Percentiles rank a stretch among this genome's conserved stretches.
Conservation (phyloP, 2,113 vertebrate species). For the Numenius arquata region DNA sequence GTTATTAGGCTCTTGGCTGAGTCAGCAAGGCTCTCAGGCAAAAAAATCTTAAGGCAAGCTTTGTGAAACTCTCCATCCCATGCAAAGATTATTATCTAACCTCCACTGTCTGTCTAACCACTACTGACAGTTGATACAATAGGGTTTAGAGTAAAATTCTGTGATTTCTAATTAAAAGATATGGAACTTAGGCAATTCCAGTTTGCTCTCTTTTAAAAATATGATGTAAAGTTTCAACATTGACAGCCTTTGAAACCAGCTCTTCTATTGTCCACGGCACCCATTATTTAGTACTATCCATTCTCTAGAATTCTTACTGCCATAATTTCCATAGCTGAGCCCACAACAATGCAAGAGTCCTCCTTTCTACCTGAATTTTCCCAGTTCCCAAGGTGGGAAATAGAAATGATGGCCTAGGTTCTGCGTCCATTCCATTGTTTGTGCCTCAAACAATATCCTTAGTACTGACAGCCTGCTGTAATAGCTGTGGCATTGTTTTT, state of each 20-base stretch:
- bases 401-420: background rate
- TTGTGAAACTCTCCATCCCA: background rate
- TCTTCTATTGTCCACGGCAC: background rate
- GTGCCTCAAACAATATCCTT: background rate
- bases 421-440: background rate
- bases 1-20: background rate
- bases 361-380: background rate
- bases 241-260: background rate
- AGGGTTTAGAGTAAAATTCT: background rate
- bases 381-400: background rate
- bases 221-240: background rate
- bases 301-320: background rate
- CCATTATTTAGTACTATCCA: background rate
- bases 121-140: background rate
- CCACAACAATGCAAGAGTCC: background rate
- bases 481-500: background rate
- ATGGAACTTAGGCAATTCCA: fast-evolving
- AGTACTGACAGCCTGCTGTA: background rate
- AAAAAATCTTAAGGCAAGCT: background rate
- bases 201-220: background rate
- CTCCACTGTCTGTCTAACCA: background rate
- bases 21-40: background rate
- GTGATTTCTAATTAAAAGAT: background rate
- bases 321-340: background rate
- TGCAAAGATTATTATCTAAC: background rate